These are phyloP conservation scores for Aelia acuminata DNA, from an alignment of 2,888 invertebrate genomes.

Conservation along the genomic window DNA sequence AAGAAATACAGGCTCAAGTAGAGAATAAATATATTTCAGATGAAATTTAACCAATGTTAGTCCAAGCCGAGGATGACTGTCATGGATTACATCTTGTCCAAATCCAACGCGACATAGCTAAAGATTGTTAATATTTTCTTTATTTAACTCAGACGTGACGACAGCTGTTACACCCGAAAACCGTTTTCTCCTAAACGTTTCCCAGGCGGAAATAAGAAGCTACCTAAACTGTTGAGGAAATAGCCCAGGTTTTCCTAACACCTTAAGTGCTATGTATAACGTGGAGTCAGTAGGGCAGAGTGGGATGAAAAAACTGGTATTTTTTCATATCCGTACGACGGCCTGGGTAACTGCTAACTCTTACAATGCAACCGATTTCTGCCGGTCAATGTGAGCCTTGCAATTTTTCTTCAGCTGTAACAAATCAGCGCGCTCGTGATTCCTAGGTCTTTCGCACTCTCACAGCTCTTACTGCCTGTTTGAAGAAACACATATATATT, in stretches of 20 bases:
- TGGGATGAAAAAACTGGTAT: not conserved
- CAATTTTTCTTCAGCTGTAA: conserved; percentile 39
- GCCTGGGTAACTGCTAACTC: conserved; percentile 1
- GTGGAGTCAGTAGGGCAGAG: conserved; percentile 20
- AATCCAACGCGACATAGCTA: too few species aligned
- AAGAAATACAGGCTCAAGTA: too few species aligned
- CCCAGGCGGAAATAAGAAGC: not conserved
- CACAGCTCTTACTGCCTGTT: not conserved
- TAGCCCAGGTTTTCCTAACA: not conserved
- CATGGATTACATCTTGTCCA: too few species aligned
- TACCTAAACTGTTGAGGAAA: not conserved
- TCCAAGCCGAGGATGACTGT: too few species aligned
- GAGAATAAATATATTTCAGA: too few species aligned
- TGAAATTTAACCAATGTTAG: too few species aligned
- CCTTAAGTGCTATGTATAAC: not conserved
- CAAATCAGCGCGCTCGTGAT: conserved; percentile 35
- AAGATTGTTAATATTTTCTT: too few species aligned
- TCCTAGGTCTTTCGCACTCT: not conserved
- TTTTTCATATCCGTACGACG: not conserved
- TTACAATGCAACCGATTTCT: conserved; percentile 30
- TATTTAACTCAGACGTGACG: not conserved
- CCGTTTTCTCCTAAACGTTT: not conserved
- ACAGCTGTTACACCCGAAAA: not conserved
- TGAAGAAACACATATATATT: not conserved
- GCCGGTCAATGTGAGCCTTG: conserved; percentile 34